Base-by-base conservation (phyloP, 2,113 vertebrate species). In the Bujurquina vittata region DNA sequence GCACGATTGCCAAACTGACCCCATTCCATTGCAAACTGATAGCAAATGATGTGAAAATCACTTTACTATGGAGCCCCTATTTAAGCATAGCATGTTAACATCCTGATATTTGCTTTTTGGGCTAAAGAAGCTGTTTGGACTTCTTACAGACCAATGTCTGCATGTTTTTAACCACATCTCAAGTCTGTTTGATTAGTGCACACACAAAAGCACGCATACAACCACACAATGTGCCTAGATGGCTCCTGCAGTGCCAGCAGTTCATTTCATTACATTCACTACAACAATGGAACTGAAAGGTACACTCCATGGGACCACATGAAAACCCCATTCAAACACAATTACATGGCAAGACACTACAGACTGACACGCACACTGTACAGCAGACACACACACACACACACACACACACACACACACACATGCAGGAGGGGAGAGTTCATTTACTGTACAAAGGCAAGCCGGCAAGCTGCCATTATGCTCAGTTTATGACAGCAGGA, bases 201-300 rank as follows among this genome's bases (percentile, higher is more conserved):
- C 29, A 46, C 2, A 46, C 2, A 58, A 12, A 58, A 7, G 35
- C n/a, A 56, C 56, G 72, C 69, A 83, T 29, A 75, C 18, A 65
- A 33, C 4, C 59, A 75, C 26, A 75, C 37, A 69, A 20, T 37
- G 46, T 37, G 26, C 52, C 20, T 46, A 33, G 43, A 86, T 59
- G 62, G 35, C 84, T 77, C 72, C 72, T 12, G 1, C 74, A 77
- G 67, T 37, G 46, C 83, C 54, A 65, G 46, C n/a, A 31, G 35
- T 67, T 82, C 12, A 57, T 87, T 86, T 74, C 55, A 77, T 62
- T 69, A 49, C 52, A 62, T 37, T 9, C 8, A 37, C 67, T 55
- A 22, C 29, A 78, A 56, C 84, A 84, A 78, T 56, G 55, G 58
- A 33, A 57, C 35, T 73, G 33, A 52, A 60, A 3, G 17, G 4